Percentiles rank a stretch among this genome's conserved stretches.
phyloP scores from a whole-genome alignment of 2,797 vertebrate species.

The Loriculus beryllinus region DNA sequence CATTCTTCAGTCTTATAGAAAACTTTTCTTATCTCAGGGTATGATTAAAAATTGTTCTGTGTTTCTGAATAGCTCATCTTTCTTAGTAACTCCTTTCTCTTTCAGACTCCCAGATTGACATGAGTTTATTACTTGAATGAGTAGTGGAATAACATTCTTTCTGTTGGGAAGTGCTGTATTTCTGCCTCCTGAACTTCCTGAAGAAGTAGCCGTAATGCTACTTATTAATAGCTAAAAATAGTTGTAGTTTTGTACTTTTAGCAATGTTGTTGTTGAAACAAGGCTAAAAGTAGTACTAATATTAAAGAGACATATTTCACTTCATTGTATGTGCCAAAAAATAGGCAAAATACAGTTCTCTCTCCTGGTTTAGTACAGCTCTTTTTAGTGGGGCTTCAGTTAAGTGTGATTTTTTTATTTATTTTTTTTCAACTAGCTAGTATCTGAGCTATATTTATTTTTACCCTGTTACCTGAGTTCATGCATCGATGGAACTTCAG shows the following conservation, averaged over 20 bases:
- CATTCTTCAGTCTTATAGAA: neutral
- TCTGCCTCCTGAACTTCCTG: neutral
- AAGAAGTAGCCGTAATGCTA: neutral
- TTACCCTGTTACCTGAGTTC: neutral
- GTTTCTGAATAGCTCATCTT: neutral
- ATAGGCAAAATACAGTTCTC: neutral
- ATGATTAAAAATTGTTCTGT: neutral
- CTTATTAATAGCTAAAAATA: neutral
- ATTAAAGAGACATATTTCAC: neutral
- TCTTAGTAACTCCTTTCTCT: conserved; percentile 25
- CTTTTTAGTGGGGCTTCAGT: neutral
- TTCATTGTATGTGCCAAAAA: rapidly evolving
- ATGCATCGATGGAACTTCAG: neutral
- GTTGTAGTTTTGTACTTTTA: neutral
- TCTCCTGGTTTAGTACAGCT: neutral
- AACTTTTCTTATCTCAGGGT: neutral
- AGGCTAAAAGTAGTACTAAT: neutral
- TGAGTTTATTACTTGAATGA: conserved; percentile 5
- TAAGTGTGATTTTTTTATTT: neutral
- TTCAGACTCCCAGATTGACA: neutral
- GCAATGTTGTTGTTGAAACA: conserved; percentile 1
- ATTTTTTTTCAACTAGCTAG: neutral
- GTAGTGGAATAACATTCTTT: neutral
- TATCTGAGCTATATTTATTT: neutral
- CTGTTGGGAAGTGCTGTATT: neutral